A percentile compares a stretch with the other conserved stretches of the same genome.
Conservation (phyloP, 2,888 invertebrate species). For the Epinotia ramella region DNA sequence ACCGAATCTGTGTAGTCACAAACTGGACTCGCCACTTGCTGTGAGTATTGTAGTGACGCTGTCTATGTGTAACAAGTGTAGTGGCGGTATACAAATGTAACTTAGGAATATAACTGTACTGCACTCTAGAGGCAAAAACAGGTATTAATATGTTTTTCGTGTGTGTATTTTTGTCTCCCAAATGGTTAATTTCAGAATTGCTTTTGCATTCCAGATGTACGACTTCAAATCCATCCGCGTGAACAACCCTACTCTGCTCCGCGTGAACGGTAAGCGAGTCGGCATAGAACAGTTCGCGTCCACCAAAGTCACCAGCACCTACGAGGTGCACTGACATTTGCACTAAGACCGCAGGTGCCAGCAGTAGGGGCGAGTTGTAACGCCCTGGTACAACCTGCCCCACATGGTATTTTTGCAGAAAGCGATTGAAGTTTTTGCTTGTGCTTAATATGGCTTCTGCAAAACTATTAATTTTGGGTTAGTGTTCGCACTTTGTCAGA, state of each 20-base stretch:
- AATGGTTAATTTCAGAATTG: background rate
- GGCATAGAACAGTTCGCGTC: constrained; percentile 87
- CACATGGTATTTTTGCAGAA: background rate
- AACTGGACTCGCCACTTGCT: constrained; percentile 65
- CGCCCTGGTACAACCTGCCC: background rate
- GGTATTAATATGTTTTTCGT: too few species aligned
- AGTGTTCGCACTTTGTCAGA: too few species aligned
- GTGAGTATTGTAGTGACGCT: constrained; percentile 52
- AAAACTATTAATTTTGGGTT: too few species aligned
- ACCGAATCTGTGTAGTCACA: constrained; percentile 87
- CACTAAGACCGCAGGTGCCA: background rate
- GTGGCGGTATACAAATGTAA: background rate
- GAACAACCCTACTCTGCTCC: constrained; percentile 90
- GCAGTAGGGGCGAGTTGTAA: background rate
- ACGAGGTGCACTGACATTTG: constrained; percentile 79
- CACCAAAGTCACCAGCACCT: constrained; percentile 87
- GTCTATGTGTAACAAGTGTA: background rate
- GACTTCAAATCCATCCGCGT: constrained; percentile 90
- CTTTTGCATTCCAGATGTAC: constrained; percentile 85
- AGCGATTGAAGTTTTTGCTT: too few species aligned
- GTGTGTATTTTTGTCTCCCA: too few species aligned
- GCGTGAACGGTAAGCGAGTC: constrained; percentile 91
- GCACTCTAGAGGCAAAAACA: constrained; percentile 57
- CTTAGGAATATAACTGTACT: constrained; percentile 53
- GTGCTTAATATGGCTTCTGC: too few species aligned